phyloP scores from a whole-genome alignment of 2,113 vertebrate species.

The Rhynchomys soricoides region DNA sequence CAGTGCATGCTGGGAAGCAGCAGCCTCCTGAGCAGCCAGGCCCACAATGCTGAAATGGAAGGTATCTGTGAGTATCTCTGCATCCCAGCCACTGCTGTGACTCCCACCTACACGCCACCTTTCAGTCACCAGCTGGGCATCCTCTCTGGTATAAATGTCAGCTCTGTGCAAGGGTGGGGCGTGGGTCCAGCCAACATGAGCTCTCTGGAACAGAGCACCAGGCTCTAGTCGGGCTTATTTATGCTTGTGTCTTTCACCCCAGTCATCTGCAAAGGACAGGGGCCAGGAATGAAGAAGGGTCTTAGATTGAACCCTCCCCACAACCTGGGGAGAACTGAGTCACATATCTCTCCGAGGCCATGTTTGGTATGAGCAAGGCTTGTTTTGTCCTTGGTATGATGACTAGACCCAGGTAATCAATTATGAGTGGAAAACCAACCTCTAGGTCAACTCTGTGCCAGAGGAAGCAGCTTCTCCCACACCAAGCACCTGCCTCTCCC shows the following conservation, averaged over 20 bases:
- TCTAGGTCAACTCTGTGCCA: neutral
- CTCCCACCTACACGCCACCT: neutral
- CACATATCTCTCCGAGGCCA: neutral
- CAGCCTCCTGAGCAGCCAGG: neutral
- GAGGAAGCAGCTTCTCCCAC: constrained; percentile 32
- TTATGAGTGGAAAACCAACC: constrained; percentile 60
- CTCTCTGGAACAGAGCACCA: neutral
- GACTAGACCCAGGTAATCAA: constrained; percentile 47
- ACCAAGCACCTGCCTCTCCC: neutral
- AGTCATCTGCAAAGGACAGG: neutral
- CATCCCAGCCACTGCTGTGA: neutral
- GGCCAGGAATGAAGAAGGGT: neutral
- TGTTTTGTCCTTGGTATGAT: neutral
- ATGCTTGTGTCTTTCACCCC: neutral
- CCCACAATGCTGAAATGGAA: neutral
- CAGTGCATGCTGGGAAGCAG: constrained; percentile 52
- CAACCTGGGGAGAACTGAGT: neutral
- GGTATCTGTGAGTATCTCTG: neutral
- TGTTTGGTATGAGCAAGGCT: neutral
- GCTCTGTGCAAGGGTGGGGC: neutral
- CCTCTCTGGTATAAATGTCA: neutral
- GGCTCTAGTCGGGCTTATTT: neutral
- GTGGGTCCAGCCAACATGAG: neutral
- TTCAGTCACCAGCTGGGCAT: neutral
- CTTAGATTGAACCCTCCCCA: neutral